Evolutionary conservation across 2,113 vertebrate species (phyloP), one percentile per base, ranked within the genome.

Genomic region (Furnarius figulus): DNA sequence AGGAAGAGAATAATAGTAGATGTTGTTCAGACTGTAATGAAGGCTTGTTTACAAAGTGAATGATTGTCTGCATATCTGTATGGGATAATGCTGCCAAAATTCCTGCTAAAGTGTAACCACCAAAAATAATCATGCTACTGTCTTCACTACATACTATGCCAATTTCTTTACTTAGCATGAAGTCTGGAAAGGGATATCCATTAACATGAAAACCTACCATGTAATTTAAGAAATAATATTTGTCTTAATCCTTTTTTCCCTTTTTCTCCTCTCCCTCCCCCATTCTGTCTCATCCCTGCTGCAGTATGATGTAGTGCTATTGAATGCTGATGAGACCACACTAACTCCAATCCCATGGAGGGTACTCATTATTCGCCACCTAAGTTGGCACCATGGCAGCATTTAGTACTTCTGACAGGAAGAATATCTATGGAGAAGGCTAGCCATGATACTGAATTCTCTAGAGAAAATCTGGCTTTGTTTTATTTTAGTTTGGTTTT

Each of bases 151-250:
- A 33, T 78, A 39, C 18, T 50, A 53, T 50, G 75, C 37, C 66
- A 68, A 58, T 79, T 89, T 62, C 49, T 91, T 82, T 78, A 65
- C 47, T 59, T 94, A 72, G 31, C 49, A 10, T 53, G 84, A 91
- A 78, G 53, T 85, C 81, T 85, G 40, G 40, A 85, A 89, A 39
- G 46, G 53, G 53, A 65, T 78, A 61, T 33, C 12, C 62, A 65
- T 79, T 95, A 79, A 40, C 49, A 46, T 66, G 58, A 93, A 87
- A 93, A 68, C 16, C n/a, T 87, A 46, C 31, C n/a, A 4, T 70
- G 49, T 72, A 95, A 92, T 84, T 91, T 72, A 89, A 82, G 87
- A 79, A 91, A 85, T 84, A 90, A 68, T 62, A 73, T 89, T 96
- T 77, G 12, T 78, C 68, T 73, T 91, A 87, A 91, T 79, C 44